Percentiles rank a stretch among this genome's conserved stretches.
Evolutionary conservation across 2,797 vertebrate species (phyloP).

Genomic region (Eleutherodactylus coqui): DNA sequence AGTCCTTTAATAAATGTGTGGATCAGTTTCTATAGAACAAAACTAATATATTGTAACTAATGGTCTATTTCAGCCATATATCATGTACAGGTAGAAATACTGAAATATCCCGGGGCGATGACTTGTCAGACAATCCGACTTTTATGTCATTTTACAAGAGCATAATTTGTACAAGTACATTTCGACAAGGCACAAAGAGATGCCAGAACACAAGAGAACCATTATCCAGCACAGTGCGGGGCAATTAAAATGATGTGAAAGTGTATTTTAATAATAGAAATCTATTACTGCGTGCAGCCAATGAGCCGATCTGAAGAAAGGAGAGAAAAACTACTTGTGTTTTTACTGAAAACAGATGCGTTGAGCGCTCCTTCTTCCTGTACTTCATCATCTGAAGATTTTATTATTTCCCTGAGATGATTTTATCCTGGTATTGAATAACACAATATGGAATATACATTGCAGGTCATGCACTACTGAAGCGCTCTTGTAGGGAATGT

Average conservation of each 20-base stretch:
- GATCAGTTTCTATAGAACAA: too few relatives aligned
- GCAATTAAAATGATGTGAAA: constrained; percentile 8
- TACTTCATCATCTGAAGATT: constrained; percentile 46
- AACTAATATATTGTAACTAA: too few relatives aligned
- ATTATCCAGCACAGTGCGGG: background rate
- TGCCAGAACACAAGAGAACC: background rate
- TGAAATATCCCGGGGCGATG: too few relatives aligned
- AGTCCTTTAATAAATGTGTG: too few relatives aligned
- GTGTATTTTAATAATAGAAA: constrained; percentile 14
- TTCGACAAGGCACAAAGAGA: background rate
- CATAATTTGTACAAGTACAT: background rate
- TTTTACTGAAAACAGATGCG: constrained; percentile 57
- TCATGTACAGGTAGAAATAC: too few relatives aligned
- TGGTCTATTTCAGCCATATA: too few relatives aligned
- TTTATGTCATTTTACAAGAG: background rate
- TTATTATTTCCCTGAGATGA: constrained; percentile 56
- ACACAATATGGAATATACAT: constrained; percentile 56
- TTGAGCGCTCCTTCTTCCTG: constrained; percentile 39
- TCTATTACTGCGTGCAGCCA: constrained; percentile 15
- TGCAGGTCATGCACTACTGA: constrained; percentile 40
- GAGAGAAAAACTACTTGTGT: constrained; percentile 24
- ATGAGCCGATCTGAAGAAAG: constrained; percentile 43
- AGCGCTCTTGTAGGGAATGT: constrained; percentile 16
- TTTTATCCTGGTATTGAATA: constrained; percentile 50
- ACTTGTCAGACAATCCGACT: background rate